Evolutionary conservation across 2,113 vertebrate genomes (phyloP).

Genomic region (Cygnus buccinator): DNA sequence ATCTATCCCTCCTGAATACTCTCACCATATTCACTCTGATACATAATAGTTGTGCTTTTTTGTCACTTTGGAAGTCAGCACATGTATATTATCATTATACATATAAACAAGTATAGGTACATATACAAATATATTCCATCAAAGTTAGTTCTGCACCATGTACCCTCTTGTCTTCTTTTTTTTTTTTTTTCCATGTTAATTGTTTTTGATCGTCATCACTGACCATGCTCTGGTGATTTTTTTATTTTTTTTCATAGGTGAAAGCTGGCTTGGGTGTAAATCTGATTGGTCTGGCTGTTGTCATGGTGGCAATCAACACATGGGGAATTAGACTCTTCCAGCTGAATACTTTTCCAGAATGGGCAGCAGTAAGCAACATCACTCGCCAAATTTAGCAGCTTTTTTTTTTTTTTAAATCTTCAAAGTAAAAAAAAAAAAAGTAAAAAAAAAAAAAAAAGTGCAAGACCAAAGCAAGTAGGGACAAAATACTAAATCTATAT

Average conservation of each 20-base stretch:
- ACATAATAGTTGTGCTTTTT: neutral
- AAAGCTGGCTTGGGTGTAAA: conserved; percentile 97
- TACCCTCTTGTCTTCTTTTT: neutral
- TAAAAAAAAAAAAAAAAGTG: neutral
- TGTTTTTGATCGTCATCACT: neutral
- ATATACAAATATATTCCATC: neutral
- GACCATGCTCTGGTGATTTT: neutral
- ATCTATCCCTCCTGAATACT: neutral
- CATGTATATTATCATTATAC: neutral
- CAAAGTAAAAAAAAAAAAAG: neutral
- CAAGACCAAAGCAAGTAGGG: neutral
- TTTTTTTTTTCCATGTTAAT: neutral
- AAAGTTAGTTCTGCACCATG: neutral
- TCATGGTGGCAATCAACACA: conserved; percentile 94
- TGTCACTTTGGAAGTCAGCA: neutral
- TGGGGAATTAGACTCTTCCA: conserved; percentile 95
- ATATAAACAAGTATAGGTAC: neutral
- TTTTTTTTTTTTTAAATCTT: neutral
- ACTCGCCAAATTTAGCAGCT: conserved; percentile 71
- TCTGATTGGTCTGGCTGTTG: conserved; percentile 91
- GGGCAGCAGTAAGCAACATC: conserved; percentile 84
- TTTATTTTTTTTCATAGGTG: conserved; percentile 79
- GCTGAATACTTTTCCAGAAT: conserved; percentile 88
- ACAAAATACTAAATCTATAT: neutral
- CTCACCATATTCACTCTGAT: neutral